These are phyloP conservation scores for Beris morrisii DNA, from an alignment of 2,888 invertebrate genomes.

Conservation along the genomic window DNA sequence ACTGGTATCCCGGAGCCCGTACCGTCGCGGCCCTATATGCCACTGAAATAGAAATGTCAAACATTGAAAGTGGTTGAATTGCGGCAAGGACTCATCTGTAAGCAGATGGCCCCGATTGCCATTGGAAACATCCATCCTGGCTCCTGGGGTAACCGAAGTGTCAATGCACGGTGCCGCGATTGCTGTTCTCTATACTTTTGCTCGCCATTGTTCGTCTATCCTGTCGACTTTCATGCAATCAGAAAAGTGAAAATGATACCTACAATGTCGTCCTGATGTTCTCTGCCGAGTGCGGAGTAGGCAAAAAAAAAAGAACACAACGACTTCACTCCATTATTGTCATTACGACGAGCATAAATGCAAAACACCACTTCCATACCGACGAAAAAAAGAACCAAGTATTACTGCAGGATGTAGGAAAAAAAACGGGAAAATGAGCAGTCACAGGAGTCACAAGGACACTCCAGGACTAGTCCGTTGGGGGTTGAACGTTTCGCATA, in stretches of 20 bases:
- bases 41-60: conserved; percentile 28
- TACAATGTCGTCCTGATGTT: not conserved
- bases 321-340: conserved; percentile 16
- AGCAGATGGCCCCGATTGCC: too few relatives aligned
- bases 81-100: conserved; percentile 6
- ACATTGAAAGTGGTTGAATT: conserved; percentile 25
- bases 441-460: conserved; percentile 30
- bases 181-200: too few relatives aligned
- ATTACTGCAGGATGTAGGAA: conserved; percentile 25
- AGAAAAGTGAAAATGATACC: conserved; percentile 1
- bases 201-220: too few relatives aligned
- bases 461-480: conserved; percentile 30
- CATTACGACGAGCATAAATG: conserved; percentile 24
- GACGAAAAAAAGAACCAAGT: conserved; percentile 3
- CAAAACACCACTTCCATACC: conserved; percentile 26
- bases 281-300: not conserved
- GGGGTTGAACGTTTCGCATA: conserved; percentile 28
- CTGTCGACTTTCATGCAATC: too few relatives aligned
- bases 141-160: too few relatives aligned
- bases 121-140: too few relatives aligned
- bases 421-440: conserved; percentile 25
- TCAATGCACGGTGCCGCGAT: too few relatives aligned
- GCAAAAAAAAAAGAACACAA: not conserved
- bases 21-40: not conserved
- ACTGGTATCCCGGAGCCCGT: not conserved